Percentiles rank a stretch among this genome's conserved stretches.
phyloP scores from a whole-genome alignment of 2,888 invertebrate genomes.

The Linnaemya tessellans region DNA sequence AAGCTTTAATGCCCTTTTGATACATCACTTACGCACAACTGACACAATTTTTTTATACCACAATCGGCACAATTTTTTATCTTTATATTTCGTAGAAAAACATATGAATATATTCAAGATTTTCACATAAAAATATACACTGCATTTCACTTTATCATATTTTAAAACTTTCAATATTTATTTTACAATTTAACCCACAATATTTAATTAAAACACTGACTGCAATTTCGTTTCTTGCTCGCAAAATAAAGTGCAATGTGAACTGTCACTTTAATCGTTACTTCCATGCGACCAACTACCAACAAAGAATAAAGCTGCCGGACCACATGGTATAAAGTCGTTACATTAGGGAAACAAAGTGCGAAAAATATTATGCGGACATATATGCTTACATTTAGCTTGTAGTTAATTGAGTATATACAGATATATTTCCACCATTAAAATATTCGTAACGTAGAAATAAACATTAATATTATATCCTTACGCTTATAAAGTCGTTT shows the following conservation, averaged over 20 bases:
- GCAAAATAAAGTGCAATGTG: background rate
- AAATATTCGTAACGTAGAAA: too few species aligned
- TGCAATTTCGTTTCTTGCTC: background rate
- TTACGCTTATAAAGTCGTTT: background rate
- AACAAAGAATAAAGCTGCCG: background rate
- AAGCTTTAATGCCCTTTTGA: constrained; percentile 4
- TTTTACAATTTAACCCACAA: background rate
- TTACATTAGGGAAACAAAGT: background rate
- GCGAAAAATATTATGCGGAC: too few species aligned
- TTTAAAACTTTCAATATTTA: background rate
- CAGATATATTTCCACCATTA: too few species aligned
- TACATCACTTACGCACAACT: too few species aligned
- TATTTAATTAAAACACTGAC: background rate
- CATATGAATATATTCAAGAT: background rate
- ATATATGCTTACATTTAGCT: too few species aligned
- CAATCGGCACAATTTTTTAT: background rate
- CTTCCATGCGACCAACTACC: constrained; percentile 7
- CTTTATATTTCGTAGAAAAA: background rate
- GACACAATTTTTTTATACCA: background rate
- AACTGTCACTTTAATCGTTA: constrained; percentile 11
- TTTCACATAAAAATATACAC: background rate
- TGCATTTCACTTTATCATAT: background rate
- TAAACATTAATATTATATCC: too few species aligned
- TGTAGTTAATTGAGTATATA: too few species aligned
- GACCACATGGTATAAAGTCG: background rate